These are phyloP conservation scores for Oceanodroma tethys DNA, from an alignment of 2,113 vertebrate species.

Conservation along the genomic window DNA sequence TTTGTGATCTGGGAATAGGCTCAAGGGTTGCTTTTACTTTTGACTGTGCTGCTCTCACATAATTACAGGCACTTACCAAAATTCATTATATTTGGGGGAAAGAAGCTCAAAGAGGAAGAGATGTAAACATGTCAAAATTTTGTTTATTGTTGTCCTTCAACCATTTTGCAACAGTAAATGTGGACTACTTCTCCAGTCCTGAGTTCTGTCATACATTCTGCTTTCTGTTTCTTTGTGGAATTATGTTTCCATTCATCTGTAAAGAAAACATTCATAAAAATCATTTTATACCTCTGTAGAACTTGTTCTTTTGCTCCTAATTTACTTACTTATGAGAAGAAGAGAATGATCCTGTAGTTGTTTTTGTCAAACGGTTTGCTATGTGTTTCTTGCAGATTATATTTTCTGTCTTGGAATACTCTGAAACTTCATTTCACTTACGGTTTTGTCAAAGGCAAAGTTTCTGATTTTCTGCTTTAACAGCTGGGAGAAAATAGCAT, in stretches of 20 bases:
- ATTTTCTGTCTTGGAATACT: neutral
- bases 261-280: neutral
- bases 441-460: neutral
- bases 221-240: neutral
- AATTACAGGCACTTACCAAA: neutral
- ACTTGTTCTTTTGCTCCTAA: neutral
- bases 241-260: neutral
- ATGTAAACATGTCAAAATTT: neutral
- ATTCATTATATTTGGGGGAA: neutral
- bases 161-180: neutral
- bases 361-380: neutral
- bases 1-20: neutral
- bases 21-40: neutral
- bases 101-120: neutral
- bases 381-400: neutral
- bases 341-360: neutral
- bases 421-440: neutral
- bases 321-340: neutral
- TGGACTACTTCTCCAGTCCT: neutral
- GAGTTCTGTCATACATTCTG: neutral
- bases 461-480: neutral
- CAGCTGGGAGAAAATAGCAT: neutral
- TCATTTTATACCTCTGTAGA: neutral
- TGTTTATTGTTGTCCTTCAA: neutral
- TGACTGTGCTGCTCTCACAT: neutral